Evolutionary conservation across 1,140 invertebrate genomes (phyloP).

Genomic region (Argopecten irradians): DNA sequence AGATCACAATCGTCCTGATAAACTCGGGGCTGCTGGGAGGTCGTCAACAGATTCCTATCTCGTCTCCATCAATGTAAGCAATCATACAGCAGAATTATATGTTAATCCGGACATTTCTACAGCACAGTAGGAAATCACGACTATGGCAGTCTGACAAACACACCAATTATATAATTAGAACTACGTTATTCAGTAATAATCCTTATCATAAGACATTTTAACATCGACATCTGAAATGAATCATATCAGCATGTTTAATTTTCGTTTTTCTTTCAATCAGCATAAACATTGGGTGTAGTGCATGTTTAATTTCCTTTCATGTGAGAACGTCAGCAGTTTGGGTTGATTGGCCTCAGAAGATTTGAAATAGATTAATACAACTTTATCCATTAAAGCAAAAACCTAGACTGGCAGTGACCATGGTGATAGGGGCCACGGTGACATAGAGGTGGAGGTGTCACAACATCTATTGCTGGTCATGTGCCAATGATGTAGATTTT

Average conservation of each 20-base stretch:
- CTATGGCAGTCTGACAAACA: slow-evolving; percentile 12
- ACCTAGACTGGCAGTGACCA: no score
- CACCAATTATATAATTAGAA: background rate
- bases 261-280: background rate
- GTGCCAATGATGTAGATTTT: no score
- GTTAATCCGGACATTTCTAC: background rate
- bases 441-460: no score
- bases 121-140: background rate
- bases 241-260: background rate
- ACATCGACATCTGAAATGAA: background rate
- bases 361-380: no score
- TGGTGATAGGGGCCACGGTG: no score
- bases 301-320: no score
- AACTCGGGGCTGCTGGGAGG: background rate
- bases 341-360: no score
- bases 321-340: no score
- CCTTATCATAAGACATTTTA: no score
- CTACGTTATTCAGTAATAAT: background rate
- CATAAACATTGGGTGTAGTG: no score
- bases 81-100: background rate
- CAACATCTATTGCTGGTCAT: no score
- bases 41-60: slow-evolving; percentile 4
- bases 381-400: no score
- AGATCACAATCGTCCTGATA: background rate
- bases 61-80: background rate